Conservation (phyloP, 2,888 invertebrate species). For the Maniola hyperantus region DNA sequence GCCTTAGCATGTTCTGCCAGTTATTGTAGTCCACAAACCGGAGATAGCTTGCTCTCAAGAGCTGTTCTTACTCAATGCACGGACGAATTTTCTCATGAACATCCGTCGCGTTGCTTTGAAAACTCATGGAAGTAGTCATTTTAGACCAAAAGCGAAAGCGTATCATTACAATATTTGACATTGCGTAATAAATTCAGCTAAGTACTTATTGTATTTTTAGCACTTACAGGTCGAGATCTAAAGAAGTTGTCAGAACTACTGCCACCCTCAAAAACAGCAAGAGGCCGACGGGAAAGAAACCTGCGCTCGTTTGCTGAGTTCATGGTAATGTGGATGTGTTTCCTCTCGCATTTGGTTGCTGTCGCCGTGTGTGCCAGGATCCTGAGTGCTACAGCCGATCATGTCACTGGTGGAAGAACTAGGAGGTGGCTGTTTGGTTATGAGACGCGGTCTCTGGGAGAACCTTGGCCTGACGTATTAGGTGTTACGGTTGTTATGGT, state of each 20-base stretch:
- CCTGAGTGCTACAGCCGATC: constrained; percentile 84
- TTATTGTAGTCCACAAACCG: no score
- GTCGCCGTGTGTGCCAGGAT: constrained; percentile 84
- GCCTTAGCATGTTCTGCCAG: no score
- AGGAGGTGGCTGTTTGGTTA: constrained; percentile 83
- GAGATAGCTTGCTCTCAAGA: no score
- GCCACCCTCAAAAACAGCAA: constrained; percentile 64
- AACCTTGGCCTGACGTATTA: constrained; percentile 85
- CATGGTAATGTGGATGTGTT: constrained; percentile 83
- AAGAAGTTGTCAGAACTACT: constrained; percentile 67
- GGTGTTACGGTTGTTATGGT: constrained; percentile 84
- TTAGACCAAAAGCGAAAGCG: no score
- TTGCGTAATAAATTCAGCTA: no score
- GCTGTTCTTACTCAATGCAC: no score
- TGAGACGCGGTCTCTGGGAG: constrained; percentile 81
- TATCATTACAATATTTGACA: no score
- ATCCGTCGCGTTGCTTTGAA: no score
- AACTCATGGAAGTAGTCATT: no score
- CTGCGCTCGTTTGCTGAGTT: constrained; percentile 80
- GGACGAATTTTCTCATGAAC: no score
- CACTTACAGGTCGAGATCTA: constrained; percentile 69
- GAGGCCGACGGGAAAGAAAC: constrained; percentile 73
- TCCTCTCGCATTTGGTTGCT: constrained; percentile 82
- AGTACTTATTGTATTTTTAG: constrained; percentile 49
- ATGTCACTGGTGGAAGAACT: constrained; percentile 83